Percentiles rank a stretch among this genome's conserved stretches.
Conservation (phyloP, 1,140 invertebrate genomes). For the Ruditapes philippinarum region DNA sequence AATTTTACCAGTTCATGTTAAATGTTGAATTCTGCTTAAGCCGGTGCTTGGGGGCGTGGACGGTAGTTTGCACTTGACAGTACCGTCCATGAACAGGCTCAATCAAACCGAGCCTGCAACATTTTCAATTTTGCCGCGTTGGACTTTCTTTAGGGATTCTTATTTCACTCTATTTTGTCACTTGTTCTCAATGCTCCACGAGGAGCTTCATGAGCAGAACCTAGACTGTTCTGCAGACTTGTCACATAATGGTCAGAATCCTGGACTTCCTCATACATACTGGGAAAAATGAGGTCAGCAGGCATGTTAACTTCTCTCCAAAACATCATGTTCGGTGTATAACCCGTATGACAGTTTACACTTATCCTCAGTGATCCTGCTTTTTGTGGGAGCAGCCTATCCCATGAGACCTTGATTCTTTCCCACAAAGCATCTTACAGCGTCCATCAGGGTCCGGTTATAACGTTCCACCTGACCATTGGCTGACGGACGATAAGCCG, state of each 20-base stretch:
- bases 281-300: constrained; percentile 36
- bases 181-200: background rate
- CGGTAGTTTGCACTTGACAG: no score
- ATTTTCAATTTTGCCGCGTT: no score
- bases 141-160: no score
- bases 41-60: no score
- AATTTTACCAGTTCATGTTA: no score
- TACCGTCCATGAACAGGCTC: no score
- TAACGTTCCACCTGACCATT: constrained; percentile 60
- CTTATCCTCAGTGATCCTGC: background rate
- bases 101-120: no score
- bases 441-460: constrained; percentile 71
- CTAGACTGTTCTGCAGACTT: background rate
- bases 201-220: constrained; percentile 25
- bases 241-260: background rate
- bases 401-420: no score
- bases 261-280: background rate
- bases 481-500: background rate
- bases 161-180: no score
- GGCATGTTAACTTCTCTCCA: constrained; percentile 50
- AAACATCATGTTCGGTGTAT: constrained; percentile 50
- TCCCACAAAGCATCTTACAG: no score
- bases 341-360: constrained; percentile 34
- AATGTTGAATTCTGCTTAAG: no score
- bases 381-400: constrained; percentile 10